Evolutionary conservation across 2,113 vertebrate species (phyloP), one percentile per base, ranked within the genome.

Genomic region (Hemichromis elongatus): DNA sequence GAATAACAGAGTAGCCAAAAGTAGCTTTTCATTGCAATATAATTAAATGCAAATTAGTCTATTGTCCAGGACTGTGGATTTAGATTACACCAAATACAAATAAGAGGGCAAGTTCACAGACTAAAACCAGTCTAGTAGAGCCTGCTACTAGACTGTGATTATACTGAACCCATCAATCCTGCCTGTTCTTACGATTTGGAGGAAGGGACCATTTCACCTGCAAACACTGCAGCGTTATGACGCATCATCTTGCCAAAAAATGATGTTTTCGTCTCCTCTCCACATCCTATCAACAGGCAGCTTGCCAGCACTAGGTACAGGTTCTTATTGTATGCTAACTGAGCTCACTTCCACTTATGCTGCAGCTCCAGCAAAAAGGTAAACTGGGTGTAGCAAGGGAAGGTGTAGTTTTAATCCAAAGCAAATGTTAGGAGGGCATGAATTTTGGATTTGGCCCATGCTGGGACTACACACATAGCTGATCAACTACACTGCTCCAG

Each of bases 231-330:
- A 42, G 37, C 68, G 73, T 19, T 28, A 33, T 75, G 24, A 79
- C 59, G 30, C 53, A 37, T 70, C 80, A 56, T 77, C 79, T 79
- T 79, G 80, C 79, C 66, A 83, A 8, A 79, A 81, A 8, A 75
- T 6, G 0, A 28, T 11, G 2, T 82, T 85, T 84, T 85, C 57
- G 30, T 30, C 56, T 73, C 79, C 55, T 42, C 81, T 18, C 52
- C 40, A 37, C 79, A 33, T 47, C 42, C 42, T 24, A 73, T 73
- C 68, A 59, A 70, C 40, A 77, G 61, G 73, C 79, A 54, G 79
- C 73, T 84, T 75, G 88, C 90, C 89, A 84, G 68, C 86, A 86
- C 78, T 30, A 84, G 66, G 45, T 56, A 30, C 26, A 81, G 50
- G 70, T 63, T 83, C 37, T 33, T 81, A 40, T 79, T 78, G 84